A percentile compares a stretch with the other conserved stretches of the same genome.
These are phyloP conservation scores for Dendrocincla tyrannina DNA, from an alignment of 2,797 vertebrate genomes.

Conservation along the genomic window DNA sequence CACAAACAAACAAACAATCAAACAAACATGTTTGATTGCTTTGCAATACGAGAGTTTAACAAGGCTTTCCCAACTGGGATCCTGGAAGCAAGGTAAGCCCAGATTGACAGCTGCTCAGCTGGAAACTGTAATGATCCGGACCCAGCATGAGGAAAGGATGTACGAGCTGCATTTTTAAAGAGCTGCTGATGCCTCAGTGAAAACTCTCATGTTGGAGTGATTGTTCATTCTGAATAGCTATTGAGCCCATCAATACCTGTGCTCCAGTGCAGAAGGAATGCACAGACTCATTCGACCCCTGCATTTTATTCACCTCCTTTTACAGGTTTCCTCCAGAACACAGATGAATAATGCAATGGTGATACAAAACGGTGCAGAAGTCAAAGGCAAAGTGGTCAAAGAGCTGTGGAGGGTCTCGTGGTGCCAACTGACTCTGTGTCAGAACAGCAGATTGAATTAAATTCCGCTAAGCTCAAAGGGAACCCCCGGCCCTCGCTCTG, in stretches of 20 bases:
- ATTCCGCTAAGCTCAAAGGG: slow-evolving; percentile 1
- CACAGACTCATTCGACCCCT: not conserved
- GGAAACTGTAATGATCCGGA: not conserved
- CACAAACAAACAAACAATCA: slow-evolving; percentile 53
- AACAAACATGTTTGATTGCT: slow-evolving; percentile 31
- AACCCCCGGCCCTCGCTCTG: not conserved
- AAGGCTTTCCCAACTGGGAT: slow-evolving; percentile 35
- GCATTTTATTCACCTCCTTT: not conserved
- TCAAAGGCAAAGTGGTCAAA: not conserved
- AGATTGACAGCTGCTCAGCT: slow-evolving; percentile 10
- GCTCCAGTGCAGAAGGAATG: not conserved
- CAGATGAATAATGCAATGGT: not conserved
- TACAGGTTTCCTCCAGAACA: not conserved
- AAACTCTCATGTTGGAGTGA: not conserved
- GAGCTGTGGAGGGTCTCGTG: not conserved
- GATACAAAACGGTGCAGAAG: not conserved
- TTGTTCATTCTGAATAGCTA: slow-evolving; percentile 13
- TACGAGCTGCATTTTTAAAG: not conserved
- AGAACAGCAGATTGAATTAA: not conserved
- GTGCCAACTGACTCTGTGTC: not conserved
- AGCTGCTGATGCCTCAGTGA: not conserved
- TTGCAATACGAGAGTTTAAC: not conserved
- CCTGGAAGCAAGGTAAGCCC: not conserved
- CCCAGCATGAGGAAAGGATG: not conserved
- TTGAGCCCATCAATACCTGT: not conserved